These are phyloP conservation scores for Acleris holmiana DNA, from an alignment of 2,888 invertebrate species.

Conservation along the genomic window DNA sequence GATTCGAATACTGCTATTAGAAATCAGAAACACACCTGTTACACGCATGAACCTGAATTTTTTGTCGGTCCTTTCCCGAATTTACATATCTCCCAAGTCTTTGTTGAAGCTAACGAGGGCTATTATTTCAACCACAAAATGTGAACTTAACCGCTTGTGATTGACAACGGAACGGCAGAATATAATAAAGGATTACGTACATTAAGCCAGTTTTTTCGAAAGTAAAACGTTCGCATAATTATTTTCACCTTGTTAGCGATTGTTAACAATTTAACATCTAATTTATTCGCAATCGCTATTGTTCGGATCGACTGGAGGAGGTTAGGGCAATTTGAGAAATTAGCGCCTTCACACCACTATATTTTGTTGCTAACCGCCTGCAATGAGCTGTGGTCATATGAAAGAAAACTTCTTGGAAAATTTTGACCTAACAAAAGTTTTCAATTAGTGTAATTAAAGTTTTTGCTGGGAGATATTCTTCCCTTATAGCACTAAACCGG, in stretches of 20 bases:
- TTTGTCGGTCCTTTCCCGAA: constrained; percentile 75
- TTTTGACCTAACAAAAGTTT: too few species aligned
- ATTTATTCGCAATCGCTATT: constrained; percentile 59
- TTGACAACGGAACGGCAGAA: constrained; percentile 69
- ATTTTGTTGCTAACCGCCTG: constrained; percentile 9
- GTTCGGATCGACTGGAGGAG: constrained; percentile 29
- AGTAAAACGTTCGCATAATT: constrained; percentile 52
- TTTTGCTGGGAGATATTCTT: too few species aligned
- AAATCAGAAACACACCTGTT: constrained; percentile 78
- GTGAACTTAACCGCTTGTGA: constrained; percentile 69
- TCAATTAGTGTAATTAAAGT: too few species aligned
- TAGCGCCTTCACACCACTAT: constrained; percentile 43
- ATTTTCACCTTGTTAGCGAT: constrained; percentile 72
- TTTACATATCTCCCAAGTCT: constrained; percentile 78
- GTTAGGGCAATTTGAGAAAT: constrained; percentile 50
- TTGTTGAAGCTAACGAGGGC: constrained; percentile 75
- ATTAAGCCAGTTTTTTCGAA: constrained; percentile 51
- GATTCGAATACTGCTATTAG: constrained; percentile 68
- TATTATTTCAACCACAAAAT: constrained; percentile 81
- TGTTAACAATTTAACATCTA: constrained; percentile 56
- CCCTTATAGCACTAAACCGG: too few species aligned
- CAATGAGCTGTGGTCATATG: background rate
- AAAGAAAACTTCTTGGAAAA: too few species aligned
- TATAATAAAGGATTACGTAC: constrained; percentile 62
- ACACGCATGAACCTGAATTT: constrained; percentile 68